Evolutionary conservation across 2,888 invertebrate genomes (phyloP), one percentile per base, ranked within the genome.

Genomic region (Scaptodrosophila latifasciaeformis): DNA sequence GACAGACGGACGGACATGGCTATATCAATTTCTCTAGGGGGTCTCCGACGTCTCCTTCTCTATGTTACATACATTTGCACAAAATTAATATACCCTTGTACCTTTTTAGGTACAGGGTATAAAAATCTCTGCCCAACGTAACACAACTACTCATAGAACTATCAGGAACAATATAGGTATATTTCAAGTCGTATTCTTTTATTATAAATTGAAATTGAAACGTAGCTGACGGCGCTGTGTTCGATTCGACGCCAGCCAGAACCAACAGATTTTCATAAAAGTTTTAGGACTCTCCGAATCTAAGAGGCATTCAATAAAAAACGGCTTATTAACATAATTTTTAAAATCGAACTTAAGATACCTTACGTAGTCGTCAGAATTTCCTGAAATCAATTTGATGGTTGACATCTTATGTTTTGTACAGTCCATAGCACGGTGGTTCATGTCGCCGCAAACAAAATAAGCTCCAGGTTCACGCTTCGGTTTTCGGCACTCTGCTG

Each of bases 121-220:
- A 34, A 35, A 44, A 49, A 44, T 54, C 40, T 15, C 44, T 37
- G 2, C 49, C 45, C 12, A 49, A 17, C 6, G 30, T 30, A 3
- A 29, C 48, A 27, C 30, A 29, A 12, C 12, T 9, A n/a, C 17
- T 1, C 29, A 29, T 40, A 18, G 48, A 37, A 9, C 30, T 19
- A 7, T 49, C 12, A 12, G 24, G 5, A 1, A 37, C 47, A 2
- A 47, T 15, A 21, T 10, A n/a, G n/a, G n/a, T 10, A n/a, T n/a
- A n/a, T n/a, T n/a, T n/a, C n/a, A n/a, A n/a, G n/a, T n/a, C n/a
- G n/a, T n/a, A n/a, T n/a, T n/a, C n/a, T n/a, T n/a, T n/a, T n/a
- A n/a, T n/a, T n/a, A n/a, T n/a, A n/a, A n/a, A n/a, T n/a, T n/a
- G n/a, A n/a, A n/a, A n/a, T n/a, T n/a, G n/a, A n/a, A n/a, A n/a